Base-by-base conservation (phyloP, 2,888 invertebrate species). In the Amblyjoppa proteus region DNA sequence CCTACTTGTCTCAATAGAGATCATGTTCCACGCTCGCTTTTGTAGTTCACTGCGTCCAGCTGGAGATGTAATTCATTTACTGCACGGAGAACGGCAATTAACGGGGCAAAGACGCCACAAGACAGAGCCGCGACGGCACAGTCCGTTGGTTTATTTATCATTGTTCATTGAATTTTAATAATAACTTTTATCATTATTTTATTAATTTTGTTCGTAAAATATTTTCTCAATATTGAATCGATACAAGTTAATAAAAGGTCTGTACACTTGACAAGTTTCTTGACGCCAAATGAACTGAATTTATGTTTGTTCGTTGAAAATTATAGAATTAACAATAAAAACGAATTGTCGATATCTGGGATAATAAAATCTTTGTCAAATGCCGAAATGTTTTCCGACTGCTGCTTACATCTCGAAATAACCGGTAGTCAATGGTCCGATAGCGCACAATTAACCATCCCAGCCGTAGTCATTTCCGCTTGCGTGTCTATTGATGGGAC, bases 1-100 rank as follows among this genome's bases (percentile, higher is more conserved):
- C 84, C 84, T 77, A 84, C 76, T 81, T 84, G 81, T 73, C 68
- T 49, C 76, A 77, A 84, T 84, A 34, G 66, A 58, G 71, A 68
- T 66, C 11, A 28, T 28, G 58, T 25, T 58, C 25, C 58, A 28
- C 11, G 58, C 11, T 7, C 58, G 58, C 58, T 58, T 58, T 58
- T 58, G 25, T 56, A 56, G 20, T 13, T 11, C 28, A 5, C 11
- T 7, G 28, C 13, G 58, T 58, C 25, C 58, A 58, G 58, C 58
- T 28, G 58, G 58, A 28, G 25, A 25, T 11, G 13, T 58, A 58
- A 56, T 58, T 13, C 58, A 28, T 58, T 49, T 58, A 4, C 1
- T 25, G 28, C 13, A 58, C 58, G 3, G 28, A 58, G 28, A 58
- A 28, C 58, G 58, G 4, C 58, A 25, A 49, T 58, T 58, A 25